Percentiles rank a stretch among this genome's conserved stretches.
Conservation (phyloP, 1,140 invertebrate species). For the Oncopeltus fasciatus region DNA sequence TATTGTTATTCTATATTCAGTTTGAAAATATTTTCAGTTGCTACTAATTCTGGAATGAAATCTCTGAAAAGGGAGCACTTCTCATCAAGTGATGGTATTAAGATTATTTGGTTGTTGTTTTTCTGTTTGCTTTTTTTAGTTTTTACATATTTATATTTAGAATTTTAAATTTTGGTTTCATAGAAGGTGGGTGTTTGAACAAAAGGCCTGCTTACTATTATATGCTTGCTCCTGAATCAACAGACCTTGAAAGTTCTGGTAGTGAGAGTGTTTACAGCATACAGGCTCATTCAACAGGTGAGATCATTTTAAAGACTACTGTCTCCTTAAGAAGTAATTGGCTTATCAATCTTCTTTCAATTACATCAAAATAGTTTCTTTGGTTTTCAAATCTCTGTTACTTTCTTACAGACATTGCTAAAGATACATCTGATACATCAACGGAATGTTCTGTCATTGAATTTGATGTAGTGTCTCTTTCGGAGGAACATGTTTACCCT, state of each 20-base stretch:
- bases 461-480: neutral
- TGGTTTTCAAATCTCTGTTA: too few relatives aligned
- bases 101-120: too few relatives aligned
- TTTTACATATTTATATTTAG: too few relatives aligned
- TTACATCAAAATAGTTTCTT: too few relatives aligned
- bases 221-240: neutral
- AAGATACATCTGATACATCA: neutral
- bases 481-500: neutral
- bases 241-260: neutral
- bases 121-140: too few relatives aligned
- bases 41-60: too few relatives aligned
- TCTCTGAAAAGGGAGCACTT: too few relatives aligned
- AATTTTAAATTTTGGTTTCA: too few relatives aligned
- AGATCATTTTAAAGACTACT: neutral
- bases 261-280: neutral
- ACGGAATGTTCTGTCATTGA: neutral
- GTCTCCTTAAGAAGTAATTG: neutral
- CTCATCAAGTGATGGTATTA: too few relatives aligned
- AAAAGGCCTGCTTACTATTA: neutral
- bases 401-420: neutral
- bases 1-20: too few relatives aligned
- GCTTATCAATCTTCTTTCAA: neutral
- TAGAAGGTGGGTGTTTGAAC: neutral
- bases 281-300: neutral
- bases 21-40: too few relatives aligned